A percentile compares a stretch with the other conserved stretches of the same genome.
phyloP scores from a whole-genome alignment of 1,140 invertebrate species.

The Ips nitidus region DNA sequence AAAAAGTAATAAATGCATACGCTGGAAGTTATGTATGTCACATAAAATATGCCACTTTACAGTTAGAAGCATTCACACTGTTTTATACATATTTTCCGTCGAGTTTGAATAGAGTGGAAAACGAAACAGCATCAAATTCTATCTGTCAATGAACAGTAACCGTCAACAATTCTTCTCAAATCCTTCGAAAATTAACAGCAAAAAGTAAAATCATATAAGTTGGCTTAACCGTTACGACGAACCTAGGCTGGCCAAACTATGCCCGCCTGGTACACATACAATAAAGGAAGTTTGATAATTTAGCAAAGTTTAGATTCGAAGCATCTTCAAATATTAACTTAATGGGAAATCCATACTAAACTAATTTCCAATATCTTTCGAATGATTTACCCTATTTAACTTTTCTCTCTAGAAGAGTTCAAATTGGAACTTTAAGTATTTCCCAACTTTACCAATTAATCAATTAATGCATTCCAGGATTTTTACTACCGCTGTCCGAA shows the following conservation, averaged over 20 bases:
- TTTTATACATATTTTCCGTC: conserved; percentile 3
- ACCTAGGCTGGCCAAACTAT: conserved; percentile 3
- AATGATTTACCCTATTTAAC: conserved; percentile 27
- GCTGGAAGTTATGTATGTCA: neutral
- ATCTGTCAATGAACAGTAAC: no score
- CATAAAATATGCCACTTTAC: conserved; percentile 3
- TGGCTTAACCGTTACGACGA: conserved; percentile 2
- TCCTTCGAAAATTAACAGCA: neutral
- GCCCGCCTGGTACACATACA: conserved; percentile 2
- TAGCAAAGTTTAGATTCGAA: conserved; percentile 12
- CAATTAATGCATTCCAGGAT: conserved; percentile 26
- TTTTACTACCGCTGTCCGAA: conserved; percentile 10
- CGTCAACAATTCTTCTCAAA: conserved; percentile 4
- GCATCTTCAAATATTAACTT: conserved; percentile 28
- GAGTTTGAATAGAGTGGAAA: neutral
- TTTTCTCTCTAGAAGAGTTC: conserved; percentile 17
- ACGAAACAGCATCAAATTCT: neutral
- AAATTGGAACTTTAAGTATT: conserved; percentile 22
- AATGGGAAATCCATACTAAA: conserved; percentile 21
- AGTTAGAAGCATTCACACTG: neutral
- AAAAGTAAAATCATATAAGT: conserved; percentile 3
- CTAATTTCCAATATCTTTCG: conserved; percentile 20
- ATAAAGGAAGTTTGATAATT: conserved; percentile 25
- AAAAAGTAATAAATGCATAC: conserved; percentile 1
- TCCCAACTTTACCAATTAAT: conserved; percentile 26